These are phyloP conservation scores for Lydus trimaculatus DNA, from an alignment of 2,888 invertebrate genomes.

Conservation along the genomic window DNA sequence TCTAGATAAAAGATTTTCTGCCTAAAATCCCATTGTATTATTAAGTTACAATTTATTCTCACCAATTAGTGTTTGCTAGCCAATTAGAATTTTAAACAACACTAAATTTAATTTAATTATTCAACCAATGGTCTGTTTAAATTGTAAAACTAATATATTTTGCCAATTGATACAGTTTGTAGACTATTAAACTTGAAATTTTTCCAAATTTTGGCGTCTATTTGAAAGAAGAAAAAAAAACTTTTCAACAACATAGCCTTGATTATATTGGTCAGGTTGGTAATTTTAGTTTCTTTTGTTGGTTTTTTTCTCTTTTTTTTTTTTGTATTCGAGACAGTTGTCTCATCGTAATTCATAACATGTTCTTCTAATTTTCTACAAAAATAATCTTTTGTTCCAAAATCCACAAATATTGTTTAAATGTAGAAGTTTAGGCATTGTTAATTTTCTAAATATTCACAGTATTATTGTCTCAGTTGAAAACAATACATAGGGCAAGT, in stretches of 20 bases:
- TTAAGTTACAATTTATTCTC: slow-evolving; percentile 25
- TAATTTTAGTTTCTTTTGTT: not conserved
- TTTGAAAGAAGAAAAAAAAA: too few relatives aligned
- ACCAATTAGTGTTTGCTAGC: slow-evolving; percentile 21
- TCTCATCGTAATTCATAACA: slow-evolving; percentile 28
- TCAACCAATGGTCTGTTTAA: not conserved
- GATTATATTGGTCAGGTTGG: not conserved
- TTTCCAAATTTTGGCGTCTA: not conserved
- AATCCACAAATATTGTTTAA: slow-evolving; percentile 26
- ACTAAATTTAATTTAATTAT: slow-evolving; percentile 4
- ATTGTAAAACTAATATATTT: not conserved
- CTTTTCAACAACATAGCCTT: not conserved
- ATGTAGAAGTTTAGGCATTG: slow-evolving; percentile 27
- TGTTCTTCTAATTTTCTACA: slow-evolving; percentile 28
- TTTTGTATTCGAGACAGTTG: slow-evolving; percentile 24
- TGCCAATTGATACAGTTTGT: not conserved
- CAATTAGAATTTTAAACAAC: not conserved
- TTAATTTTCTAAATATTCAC: slow-evolving; percentile 33
- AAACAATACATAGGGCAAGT: slow-evolving; percentile 33
- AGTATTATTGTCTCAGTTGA: slow-evolving; percentile 34
- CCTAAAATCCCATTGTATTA: slow-evolving; percentile 27
- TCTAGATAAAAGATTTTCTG: slow-evolving; percentile 27
- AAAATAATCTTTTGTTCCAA: slow-evolving; percentile 31
- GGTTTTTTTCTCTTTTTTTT: too few relatives aligned
- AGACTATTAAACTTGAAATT: not conserved